phyloP scores from a whole-genome alignment of 2,113 vertebrate genomes.

The Nibea coibor region DNA sequence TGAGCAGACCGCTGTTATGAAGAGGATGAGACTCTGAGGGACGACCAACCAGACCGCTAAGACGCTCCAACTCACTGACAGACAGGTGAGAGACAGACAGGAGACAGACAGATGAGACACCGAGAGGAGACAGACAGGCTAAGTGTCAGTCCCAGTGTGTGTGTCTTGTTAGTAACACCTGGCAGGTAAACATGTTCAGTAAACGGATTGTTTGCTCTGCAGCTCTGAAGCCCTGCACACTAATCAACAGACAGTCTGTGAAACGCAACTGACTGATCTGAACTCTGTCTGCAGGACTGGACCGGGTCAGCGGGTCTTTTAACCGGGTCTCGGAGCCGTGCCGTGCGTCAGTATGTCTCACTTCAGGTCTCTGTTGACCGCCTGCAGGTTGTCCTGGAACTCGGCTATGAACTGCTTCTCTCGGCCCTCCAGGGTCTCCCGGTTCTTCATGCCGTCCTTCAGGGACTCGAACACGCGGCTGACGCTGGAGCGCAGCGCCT shows the following conservation, averaged over 20 bases:
- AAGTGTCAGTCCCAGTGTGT: too few species aligned
- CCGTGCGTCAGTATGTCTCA: slow-evolving; percentile 74
- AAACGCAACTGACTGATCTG: too few species aligned
- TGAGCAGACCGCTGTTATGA: slow-evolving; percentile 95
- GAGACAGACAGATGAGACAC: too few species aligned
- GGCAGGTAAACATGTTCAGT: neutral
- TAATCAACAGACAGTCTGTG: too few species aligned
- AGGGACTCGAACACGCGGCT: slow-evolving; percentile 96
- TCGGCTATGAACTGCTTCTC: slow-evolving; percentile 93
- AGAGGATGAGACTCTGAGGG: slow-evolving; percentile 97
- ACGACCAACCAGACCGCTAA: slow-evolving; percentile 94
- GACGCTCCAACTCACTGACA: slow-evolving; percentile 89
- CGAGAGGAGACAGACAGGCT: too few species aligned
- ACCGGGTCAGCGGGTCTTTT: too few species aligned
- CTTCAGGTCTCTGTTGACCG: slow-evolving; percentile 97
- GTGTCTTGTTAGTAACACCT: neutral
- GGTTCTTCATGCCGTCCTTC: slow-evolving; percentile 96
- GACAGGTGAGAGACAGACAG: neutral
- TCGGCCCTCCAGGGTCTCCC: slow-evolving; percentile 92
- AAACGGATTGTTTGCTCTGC: neutral
- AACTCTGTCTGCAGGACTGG: too few species aligned
- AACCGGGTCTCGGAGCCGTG: neutral
- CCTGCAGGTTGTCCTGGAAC: slow-evolving; percentile 96
- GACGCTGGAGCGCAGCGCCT: slow-evolving; percentile 96
- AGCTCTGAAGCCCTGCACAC: too few species aligned